Base-by-base conservation (phyloP, 2,888 invertebrate species). In the Lamproptera curius region DNA sequence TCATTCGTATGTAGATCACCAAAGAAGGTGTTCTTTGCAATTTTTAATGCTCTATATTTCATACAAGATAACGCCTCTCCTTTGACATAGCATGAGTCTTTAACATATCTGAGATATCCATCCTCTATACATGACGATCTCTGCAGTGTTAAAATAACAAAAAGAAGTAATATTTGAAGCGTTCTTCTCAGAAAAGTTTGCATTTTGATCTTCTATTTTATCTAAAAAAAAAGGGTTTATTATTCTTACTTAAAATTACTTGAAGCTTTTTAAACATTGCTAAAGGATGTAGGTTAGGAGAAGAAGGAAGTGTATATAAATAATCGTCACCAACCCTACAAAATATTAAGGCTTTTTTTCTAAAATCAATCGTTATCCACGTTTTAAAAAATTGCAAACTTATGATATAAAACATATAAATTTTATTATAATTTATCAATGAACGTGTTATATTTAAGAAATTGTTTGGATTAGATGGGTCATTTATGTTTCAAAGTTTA, bases 41-140 rank as follows among this genome's bases (percentile, higher is more conserved):
- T 72, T 70, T 84, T 86, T 1, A 87, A 54, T 0, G 85, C 87
- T 67, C 79, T 82, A 31, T 85, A 87, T 57, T 87, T 87, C 16
- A 87, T 68, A 42, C 87, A 87, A 1, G 79, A 76, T 39, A 87
- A 43, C 0, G 85, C 86, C 58, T 87, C 87, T 0, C 82, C 79
- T 57, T 70, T 62, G 0, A 79, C 36, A 10, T 81, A 78, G 54
- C 87, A 87, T 52, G 76, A 74, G 46, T 87, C 84, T 74, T 85
- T 86, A 26, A 87, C 78, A 51, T 73, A 80, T 1, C 79, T 63
- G 0, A 86, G 61, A 51, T 87, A 87, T 0, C 77, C 80, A n/a
- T 85, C 77, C 65, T 85, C 84, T 2, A 55, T 31, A 2, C 70
- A 51, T 1, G 36, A 39, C 16, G 17, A 39, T 11, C 62, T 54